Percentiles rank a stretch among this genome's conserved stretches.
These are phyloP conservation scores for Cacatua alba DNA, from an alignment of 2,113 vertebrate genomes.

Conservation along the genomic window DNA sequence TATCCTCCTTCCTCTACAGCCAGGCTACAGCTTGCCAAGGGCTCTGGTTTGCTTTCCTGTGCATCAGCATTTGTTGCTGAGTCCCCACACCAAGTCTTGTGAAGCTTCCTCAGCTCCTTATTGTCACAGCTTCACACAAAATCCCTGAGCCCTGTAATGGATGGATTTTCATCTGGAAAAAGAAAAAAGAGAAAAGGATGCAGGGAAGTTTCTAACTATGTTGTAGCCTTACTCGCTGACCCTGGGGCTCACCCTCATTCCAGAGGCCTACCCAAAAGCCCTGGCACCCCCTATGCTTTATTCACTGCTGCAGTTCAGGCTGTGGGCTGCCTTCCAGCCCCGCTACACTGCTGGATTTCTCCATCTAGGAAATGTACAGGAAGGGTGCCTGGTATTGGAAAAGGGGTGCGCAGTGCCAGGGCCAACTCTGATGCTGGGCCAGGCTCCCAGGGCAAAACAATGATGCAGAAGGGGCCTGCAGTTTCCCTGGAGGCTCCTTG, in stretches of 20 bases:
- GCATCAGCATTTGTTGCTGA: background rate
- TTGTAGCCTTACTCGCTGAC: background rate
- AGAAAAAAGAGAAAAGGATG: background rate
- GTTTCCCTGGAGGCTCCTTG: background rate
- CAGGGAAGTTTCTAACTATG: background rate
- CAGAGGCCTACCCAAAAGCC: background rate
- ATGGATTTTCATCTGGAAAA: background rate
- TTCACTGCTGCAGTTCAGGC: background rate
- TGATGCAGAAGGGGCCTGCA: background rate
- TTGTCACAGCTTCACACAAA: background rate
- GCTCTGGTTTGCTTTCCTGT: background rate
- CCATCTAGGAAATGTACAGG: background rate
- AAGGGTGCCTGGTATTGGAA: background rate
- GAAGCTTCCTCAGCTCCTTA: background rate
- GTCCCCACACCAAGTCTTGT: background rate
- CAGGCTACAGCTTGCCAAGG: background rate
- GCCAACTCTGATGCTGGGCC: background rate
- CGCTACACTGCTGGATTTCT: background rate
- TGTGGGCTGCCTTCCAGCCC: background rate
- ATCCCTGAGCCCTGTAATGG: background rate
- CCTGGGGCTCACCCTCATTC: background rate
- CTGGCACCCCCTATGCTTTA: background rate
- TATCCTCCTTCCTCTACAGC: background rate
- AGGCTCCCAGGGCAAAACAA: background rate
- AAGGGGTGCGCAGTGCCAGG: rapidly evolving